A percentile compares a stretch with the other conserved stretches of the same genome.
Evolutionary conservation across 2,113 vertebrate species (phyloP).

Genomic region (Cyprinus carpio): DNA sequence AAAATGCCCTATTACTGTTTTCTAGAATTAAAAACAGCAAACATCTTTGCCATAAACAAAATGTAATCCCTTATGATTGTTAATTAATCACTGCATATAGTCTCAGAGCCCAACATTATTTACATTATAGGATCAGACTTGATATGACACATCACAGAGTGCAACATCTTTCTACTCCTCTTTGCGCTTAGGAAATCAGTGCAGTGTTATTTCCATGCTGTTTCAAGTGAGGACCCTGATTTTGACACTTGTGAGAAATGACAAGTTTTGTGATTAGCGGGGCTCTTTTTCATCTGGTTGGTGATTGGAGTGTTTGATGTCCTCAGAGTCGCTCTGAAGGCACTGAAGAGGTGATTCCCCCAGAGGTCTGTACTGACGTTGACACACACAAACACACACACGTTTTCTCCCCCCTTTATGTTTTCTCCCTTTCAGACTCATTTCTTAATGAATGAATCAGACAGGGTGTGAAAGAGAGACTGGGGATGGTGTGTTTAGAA

Average conservation of each 20-base stretch:
- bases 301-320: constrained; percentile 56
- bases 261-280: constrained; percentile 54
- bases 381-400: constrained; percentile 45
- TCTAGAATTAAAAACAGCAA: background rate
- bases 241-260: constrained; percentile 52
- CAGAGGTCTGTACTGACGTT: constrained; percentile 39
- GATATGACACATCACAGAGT: constrained; percentile 36
- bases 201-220: constrained; percentile 27
- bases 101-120: constrained; percentile 36
- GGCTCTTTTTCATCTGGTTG: constrained; percentile 46
- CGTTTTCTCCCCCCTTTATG: background rate
- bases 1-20: background rate
- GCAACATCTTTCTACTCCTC: constrained; percentile 23
- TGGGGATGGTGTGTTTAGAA: constrained; percentile 16
- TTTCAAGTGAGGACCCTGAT: constrained; percentile 37
- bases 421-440: constrained; percentile 26
- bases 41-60: background rate
- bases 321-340: constrained; percentile 45
- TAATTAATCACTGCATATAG: constrained; percentile 1
- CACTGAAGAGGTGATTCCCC: constrained; percentile 49
- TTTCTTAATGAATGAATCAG: constrained; percentile 45
- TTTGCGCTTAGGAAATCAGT: constrained; percentile 28
- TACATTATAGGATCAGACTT: constrained; percentile 47
- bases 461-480: constrained; percentile 46
- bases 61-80: background rate